Conservation (phyloP, 2,113 vertebrate species). For the Bufo bufo region DNA sequence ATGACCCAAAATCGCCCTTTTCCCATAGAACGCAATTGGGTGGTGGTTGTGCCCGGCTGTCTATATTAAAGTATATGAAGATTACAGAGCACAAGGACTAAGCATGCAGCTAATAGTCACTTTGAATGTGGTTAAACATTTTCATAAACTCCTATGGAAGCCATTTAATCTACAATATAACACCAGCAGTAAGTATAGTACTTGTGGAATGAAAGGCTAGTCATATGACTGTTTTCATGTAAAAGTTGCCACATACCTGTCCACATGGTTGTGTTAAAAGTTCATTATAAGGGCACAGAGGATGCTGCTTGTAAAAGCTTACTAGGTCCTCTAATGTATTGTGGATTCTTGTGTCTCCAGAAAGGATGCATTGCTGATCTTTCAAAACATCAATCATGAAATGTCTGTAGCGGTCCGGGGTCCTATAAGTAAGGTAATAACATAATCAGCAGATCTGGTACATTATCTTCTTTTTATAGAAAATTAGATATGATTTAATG, state of each 20-base stretch:
- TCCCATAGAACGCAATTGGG: no score
- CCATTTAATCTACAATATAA: neutral
- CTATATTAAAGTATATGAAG: no score
- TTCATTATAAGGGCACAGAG: conserved; percentile 70
- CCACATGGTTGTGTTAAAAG: conserved; percentile 74
- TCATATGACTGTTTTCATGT: neutral
- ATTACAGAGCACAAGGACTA: no score
- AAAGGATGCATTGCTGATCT: conserved; percentile 68
- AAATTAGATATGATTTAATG: neutral
- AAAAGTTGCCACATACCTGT: conserved; percentile 68
- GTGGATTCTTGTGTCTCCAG: conserved; percentile 70
- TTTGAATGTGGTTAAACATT: neutral
- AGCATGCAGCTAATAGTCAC: no score
- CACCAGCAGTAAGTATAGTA: neutral
- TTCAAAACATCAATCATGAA: conserved; percentile 77
- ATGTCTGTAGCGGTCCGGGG: conserved; percentile 72
- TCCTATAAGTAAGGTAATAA: conserved; percentile 58
- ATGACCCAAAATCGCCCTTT: no score
- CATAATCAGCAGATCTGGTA: neutral
- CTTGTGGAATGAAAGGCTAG: neutral
- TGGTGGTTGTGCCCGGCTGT: no score
- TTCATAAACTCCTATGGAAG: neutral
- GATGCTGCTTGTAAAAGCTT: conserved; percentile 69
- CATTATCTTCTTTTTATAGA: neutral
- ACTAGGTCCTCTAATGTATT: conserved; percentile 75